phyloP scores from a whole-genome alignment of 2,113 vertebrate species.

The Ictidomys tridecemlineatus region DNA sequence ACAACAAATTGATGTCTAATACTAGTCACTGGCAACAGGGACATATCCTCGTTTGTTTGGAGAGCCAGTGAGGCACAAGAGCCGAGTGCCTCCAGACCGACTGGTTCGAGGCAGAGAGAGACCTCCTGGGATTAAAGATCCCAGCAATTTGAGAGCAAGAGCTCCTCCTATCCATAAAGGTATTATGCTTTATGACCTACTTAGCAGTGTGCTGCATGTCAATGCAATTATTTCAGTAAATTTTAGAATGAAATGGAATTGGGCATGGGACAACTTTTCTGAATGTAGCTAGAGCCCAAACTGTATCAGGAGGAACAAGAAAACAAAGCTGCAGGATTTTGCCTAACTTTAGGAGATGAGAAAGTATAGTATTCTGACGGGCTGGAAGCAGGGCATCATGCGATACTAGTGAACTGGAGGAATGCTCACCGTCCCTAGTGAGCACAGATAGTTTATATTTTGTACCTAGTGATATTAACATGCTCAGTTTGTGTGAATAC shows the following conservation, averaged over 20 bases:
- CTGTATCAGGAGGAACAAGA: not conserved
- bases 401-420: not conserved
- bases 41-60: not conserved
- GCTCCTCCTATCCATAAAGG: not conserved
- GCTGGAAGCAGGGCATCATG: not conserved
- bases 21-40: not conserved
- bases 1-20: not conserved
- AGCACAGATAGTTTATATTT: too few relatives aligned
- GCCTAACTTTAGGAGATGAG: not conserved
- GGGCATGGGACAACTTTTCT: not conserved
- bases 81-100: not conserved
- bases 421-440: rapidly evolving
- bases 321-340: not conserved
- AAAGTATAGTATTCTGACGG: too few relatives aligned
- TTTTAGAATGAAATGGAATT: not conserved
- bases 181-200: not conserved
- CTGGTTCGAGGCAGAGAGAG: not conserved
- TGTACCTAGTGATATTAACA: not conserved
- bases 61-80: not conserved
- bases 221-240: not conserved
- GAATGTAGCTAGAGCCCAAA: not conserved
- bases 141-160: not conserved
- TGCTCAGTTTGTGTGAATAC: not conserved
- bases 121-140: not conserved
- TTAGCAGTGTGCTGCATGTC: not conserved